Conservation (phyloP, 2,888 invertebrate genomes). For the Amphipoea oculea region DNA sequence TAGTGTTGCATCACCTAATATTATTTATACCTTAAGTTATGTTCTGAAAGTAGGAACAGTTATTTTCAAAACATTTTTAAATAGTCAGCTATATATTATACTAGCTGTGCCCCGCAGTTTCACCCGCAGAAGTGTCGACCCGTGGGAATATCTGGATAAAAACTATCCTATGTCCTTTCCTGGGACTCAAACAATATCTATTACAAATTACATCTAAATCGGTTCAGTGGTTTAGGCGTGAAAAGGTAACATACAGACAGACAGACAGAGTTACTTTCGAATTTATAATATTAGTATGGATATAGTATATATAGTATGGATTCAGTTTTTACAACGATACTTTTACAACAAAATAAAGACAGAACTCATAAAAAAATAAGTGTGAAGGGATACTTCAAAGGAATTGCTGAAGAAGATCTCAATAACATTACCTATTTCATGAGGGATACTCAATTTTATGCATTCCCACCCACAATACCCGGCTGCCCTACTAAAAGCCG, state of each 20-base stretch:
- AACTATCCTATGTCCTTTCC: too few relatives aligned
- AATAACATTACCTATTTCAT: conserved; percentile 24
- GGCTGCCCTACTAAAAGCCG: conserved; percentile 42
- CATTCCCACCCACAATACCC: conserved; percentile 20
- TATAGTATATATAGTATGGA: too few relatives aligned
- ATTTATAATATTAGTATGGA: too few relatives aligned
- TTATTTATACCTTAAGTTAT: neutral
- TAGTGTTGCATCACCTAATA: too few relatives aligned
- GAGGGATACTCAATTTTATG: conserved; percentile 44
- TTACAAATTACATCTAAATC: too few relatives aligned
- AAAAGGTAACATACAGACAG: too few relatives aligned
- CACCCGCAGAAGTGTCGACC: too few relatives aligned
- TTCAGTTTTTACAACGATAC: neutral
- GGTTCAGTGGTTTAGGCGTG: too few relatives aligned
- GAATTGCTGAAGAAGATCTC: conserved; percentile 17
- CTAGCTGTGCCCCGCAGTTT: too few relatives aligned
- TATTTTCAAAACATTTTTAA: neutral
- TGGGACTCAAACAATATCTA: too few relatives aligned
- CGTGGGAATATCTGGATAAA: too few relatives aligned
- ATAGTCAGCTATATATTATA: neutral
- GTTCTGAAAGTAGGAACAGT: neutral
- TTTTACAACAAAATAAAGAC: neutral
- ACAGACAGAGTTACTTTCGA: too few relatives aligned
- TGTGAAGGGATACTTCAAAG: neutral
- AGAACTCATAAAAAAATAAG: neutral